A percentile compares a stretch with the other conserved stretches of the same genome.
These are phyloP conservation scores for Blomia tropicalis DNA, from an alignment of 2,888 invertebrate species.

Conservation along the genomic window DNA sequence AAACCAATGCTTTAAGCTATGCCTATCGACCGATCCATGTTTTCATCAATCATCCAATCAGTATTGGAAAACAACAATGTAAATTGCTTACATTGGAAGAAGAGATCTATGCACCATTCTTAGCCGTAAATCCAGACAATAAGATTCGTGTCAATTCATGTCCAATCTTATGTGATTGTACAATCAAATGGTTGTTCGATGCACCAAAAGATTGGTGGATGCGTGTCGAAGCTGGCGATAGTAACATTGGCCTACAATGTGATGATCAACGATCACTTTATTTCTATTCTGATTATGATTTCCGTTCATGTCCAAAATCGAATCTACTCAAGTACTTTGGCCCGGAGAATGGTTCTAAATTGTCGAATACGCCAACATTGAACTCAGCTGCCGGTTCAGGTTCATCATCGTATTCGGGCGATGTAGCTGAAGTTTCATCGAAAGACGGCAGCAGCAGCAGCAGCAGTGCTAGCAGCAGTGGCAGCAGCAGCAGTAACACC, in stretches of 20 bases:
- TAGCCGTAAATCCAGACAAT: slow-evolving; percentile 19
- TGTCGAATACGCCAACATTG: background rate
- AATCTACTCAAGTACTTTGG: slow-evolving; percentile 23
- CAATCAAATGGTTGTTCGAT: slow-evolving; percentile 22
- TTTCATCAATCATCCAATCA: slow-evolving; percentile 18
- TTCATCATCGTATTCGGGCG: background rate
- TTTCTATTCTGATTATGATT: slow-evolving; percentile 22
- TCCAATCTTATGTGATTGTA: slow-evolving; percentile 21
- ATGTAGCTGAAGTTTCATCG: background rate
- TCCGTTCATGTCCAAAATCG: slow-evolving; percentile 21
- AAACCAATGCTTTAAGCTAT: slow-evolving; percentile 20
- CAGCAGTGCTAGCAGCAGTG: background rate
- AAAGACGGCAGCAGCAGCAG: background rate
- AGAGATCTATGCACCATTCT: slow-evolving; percentile 22
- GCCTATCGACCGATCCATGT: slow-evolving; percentile 21
- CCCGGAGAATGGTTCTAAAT: background rate
- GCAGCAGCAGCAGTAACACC: background rate
- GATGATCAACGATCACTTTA: slow-evolving; percentile 20
- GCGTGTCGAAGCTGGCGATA: slow-evolving; percentile 22
- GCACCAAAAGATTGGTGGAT: slow-evolving; percentile 24
- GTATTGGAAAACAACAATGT: slow-evolving; percentile 16
- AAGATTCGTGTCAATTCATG: slow-evolving; percentile 22
- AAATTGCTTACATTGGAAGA: slow-evolving; percentile 21
- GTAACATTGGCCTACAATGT: slow-evolving; percentile 19
- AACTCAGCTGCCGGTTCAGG: background rate